These are phyloP conservation scores for Monarcha castaneiventris DNA, from an alignment of 2,113 vertebrate species.

Conservation along the genomic window DNA sequence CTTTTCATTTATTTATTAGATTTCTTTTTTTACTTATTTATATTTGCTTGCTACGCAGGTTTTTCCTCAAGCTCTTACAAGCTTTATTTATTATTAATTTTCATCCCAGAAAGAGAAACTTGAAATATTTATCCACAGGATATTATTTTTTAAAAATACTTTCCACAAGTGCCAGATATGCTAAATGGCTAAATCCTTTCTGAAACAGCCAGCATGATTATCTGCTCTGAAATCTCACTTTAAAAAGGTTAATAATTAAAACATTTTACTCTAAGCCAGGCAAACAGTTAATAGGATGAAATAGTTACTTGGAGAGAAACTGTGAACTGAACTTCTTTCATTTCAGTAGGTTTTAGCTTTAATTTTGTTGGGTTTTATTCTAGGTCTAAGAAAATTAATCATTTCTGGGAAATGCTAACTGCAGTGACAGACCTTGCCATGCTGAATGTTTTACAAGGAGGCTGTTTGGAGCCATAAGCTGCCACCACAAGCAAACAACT, in stretches of 20 bases:
- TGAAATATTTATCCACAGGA: slow-evolving; percentile 67
- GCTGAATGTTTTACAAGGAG: slow-evolving; percentile 25
- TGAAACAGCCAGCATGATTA: slow-evolving; percentile 23
- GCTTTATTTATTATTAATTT: slow-evolving; percentile 69
- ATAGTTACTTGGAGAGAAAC: neutral
- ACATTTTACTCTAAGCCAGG: neutral
- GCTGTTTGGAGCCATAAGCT: slow-evolving; percentile 37
- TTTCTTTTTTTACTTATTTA: slow-evolving; percentile 10
- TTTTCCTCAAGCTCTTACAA: slow-evolving; percentile 44
- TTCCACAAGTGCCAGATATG: slow-evolving; percentile 5
- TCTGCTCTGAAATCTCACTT: slow-evolving; percentile 27
- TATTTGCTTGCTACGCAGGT: slow-evolving; percentile 25
- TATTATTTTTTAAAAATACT: slow-evolving; percentile 61
- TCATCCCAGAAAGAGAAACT: slow-evolving; percentile 48
- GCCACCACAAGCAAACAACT: slow-evolving; percentile 49
- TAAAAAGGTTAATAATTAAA: slow-evolving; percentile 60
- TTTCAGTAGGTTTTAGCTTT: neutral
- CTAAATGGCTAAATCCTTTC: slow-evolving; percentile 45
- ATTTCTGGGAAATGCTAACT: slow-evolving; percentile 51
- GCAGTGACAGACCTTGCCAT: neutral
- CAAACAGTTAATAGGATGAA: slow-evolving; percentile 25
- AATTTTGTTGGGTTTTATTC: slow-evolving; percentile 17
- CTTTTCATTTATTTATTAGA: slow-evolving; percentile 23
- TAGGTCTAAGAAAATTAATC: slow-evolving; percentile 52
- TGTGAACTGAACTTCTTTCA: neutral